Evolutionary conservation across 2,797 vertebrate genomes (phyloP), one percentile per base, ranked within the genome.

Genomic region (Pantherophis alleghaniensis): DNA sequence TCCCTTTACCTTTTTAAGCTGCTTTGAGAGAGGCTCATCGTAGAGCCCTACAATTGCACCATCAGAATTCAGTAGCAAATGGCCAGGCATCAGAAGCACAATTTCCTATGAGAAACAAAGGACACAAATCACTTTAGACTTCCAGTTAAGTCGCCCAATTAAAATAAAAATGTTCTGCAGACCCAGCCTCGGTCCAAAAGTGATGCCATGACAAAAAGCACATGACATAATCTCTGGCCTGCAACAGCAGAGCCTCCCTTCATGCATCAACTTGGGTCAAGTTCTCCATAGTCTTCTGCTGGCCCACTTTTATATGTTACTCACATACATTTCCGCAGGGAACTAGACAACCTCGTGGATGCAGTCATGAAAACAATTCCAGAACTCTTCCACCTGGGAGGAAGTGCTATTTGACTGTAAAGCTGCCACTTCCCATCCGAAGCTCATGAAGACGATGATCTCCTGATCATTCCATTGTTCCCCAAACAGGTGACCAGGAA

Each of bases 281-380:
- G n/a, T 94, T 96, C 95, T 97, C 86, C 90, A 94, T 95, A 96
- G 91, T 32, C 89, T 20, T 63, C 59, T 91, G 83, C 47, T 22
- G 22, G 55, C 59, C 47, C 14, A 83, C 26, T 20, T 83, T 57
- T 51, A 51, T 59, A 66, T 47, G 91, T 88, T 55, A 51, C 28
- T 56, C 55, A 51, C 56, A 26, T 92, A 83, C 93, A 95, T 88
- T 88, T 7, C 37, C 91, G 89, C 90, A 7, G 1, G 20, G 55
- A 87, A n/a, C 57, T 0, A 3, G 53, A 59, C 87, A 91, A 22
- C 3, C 16, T 59, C 24, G 4, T 42, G 6, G 9, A 86, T 61
- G 7, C 24, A 88, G 60, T 59, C 42, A 79, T 61, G 69, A 83
- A 86, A 63, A 83, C 69, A 14, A 83, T 66, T 86, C 51, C 18